Conservation (phyloP, 2,113 vertebrate species). For the Camelus dromedarius region DNA sequence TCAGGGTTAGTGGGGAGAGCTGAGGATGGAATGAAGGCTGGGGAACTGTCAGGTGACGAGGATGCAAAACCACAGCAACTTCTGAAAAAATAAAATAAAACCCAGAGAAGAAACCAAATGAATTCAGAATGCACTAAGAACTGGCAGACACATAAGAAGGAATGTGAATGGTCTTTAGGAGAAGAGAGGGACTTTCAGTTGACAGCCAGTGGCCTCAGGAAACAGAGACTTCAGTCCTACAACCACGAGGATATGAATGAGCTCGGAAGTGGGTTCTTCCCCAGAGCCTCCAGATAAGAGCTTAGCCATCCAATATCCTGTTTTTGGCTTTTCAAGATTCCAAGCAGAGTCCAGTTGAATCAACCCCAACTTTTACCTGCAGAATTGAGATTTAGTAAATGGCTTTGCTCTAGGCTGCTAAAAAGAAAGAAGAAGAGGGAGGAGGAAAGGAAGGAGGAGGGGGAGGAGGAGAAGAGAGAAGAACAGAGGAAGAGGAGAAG, state of each 20-base stretch:
- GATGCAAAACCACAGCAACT: not conserved
- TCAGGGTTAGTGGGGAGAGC: not conserved
- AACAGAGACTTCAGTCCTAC: not conserved
- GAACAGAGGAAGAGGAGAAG: no score
- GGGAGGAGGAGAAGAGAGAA: no score
- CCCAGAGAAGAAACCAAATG: not conserved
- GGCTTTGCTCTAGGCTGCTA: not conserved
- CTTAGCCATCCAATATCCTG: accelerated
- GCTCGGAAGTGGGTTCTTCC: accelerated
- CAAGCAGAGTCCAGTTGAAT: not conserved
- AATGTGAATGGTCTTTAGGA: not conserved
- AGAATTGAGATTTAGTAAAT: not conserved
- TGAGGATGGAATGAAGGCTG: not conserved
- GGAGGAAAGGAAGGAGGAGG: no score
- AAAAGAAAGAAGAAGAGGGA: no score
- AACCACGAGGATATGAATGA: no score
- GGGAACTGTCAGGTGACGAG: not conserved
- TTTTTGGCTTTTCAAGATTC: not conserved
- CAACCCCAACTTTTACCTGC: not conserved
- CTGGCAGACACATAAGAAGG: not conserved
- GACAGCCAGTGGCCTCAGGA: not conserved
- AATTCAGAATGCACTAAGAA: not conserved
- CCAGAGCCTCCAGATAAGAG: not conserved
- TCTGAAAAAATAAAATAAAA: not conserved
- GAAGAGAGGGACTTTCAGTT: not conserved